Evolutionary conservation across 2,113 vertebrate genomes (phyloP).

Genomic region (Phalacrocorax aristotelis): DNA sequence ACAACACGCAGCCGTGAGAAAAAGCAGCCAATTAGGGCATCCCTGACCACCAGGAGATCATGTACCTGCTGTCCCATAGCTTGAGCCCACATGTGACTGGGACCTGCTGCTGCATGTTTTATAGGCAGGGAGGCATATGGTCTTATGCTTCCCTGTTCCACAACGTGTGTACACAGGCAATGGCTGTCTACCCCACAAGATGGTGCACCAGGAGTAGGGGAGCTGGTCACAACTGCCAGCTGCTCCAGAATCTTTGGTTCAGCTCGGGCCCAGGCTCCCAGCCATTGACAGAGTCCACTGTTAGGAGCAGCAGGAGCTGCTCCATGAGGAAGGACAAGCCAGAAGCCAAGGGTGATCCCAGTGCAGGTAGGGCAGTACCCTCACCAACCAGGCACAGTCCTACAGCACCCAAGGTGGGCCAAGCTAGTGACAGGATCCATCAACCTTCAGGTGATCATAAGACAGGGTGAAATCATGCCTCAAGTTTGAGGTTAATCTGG

Average conservation of each 20-base stretch:
- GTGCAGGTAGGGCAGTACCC: background rate
- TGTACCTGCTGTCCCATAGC: background rate
- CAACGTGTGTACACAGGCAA: accelerated
- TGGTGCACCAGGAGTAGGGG: background rate
- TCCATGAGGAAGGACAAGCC: background rate
- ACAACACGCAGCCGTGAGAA: background rate
- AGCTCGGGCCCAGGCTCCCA: background rate
- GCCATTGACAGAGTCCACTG: background rate
- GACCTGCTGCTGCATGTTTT: background rate
- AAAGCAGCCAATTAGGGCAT: background rate
- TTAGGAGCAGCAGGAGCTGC: background rate
- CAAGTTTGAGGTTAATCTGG: background rate
- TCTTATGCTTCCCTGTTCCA: background rate
- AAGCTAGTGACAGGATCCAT: background rate
- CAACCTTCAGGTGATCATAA: background rate
- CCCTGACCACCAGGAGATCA: accelerated
- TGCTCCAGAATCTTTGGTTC: background rate
- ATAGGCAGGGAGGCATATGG: accelerated
- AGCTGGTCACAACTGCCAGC: background rate
- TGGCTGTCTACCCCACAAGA: background rate
- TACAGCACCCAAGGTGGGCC: background rate
- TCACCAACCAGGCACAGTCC: background rate
- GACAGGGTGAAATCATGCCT: background rate
- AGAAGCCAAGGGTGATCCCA: background rate
- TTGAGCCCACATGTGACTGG: background rate